Evolutionary conservation across 1,140 invertebrate species (phyloP), one percentile per base, ranked within the genome.

Genomic region (Drosophila pseudoananassae): DNA sequence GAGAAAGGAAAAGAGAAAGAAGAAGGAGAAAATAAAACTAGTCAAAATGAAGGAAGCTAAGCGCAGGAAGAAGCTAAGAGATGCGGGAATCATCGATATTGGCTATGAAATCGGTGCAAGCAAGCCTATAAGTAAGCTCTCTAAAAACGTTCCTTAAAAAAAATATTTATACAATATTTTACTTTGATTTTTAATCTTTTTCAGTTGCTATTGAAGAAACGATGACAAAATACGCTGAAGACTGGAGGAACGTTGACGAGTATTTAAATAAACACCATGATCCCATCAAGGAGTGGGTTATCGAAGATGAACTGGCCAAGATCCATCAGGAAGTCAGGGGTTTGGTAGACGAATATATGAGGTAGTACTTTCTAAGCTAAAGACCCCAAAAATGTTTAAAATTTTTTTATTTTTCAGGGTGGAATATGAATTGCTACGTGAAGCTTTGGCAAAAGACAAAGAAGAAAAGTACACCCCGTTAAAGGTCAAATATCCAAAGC

Each of bases 291-390:
- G 92, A 94, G 40, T 71, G 94, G 54, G 93, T 94, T 0, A 92
- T 76, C 2, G 92, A 93, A 8, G 77, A 93, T n/a, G 76, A 93
- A 33, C 92, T 91, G 58, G 92, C 93, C 17, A 92, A 94, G 55
- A 83, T 94, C 46, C 94, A 94, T 70, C 54, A 93, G 33, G 93
- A 94, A 64, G 87, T 94, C 17, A 89, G 94, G 4, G 64, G 76
- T 49, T 78, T 92, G 7, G 93, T 94, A 0, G 94, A 95, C 64
- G 93, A 94, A 51, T 59, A 93, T 17, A 94, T 95, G 94, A 90
- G 92, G 90, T 91, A 74, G n/a, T 3, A 12, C 23, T 9, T 43
- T 33, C 6, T 8, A 57, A 33, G 3, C 10, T 4, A 36, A 12
- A 3, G 3, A n/a, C 12, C 0, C 10, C 10, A n/a, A n/a, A n/a